Evolutionary conservation across 2,888 invertebrate species (phyloP).

Genomic region (Scaptomyza tumidula): DNA sequence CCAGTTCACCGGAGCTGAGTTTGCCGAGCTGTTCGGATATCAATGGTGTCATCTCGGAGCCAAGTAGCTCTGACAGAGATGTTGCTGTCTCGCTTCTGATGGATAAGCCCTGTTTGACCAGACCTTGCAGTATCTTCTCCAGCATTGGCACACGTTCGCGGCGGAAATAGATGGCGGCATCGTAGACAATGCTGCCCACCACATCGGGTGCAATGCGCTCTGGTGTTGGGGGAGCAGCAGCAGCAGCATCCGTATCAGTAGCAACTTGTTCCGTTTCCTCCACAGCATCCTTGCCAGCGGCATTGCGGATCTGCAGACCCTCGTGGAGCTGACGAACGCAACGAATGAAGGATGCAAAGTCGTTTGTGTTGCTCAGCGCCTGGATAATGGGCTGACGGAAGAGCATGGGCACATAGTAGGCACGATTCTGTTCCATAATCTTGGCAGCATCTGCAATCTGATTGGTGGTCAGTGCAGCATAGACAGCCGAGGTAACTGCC

Average conservation of each 20-base stretch:
- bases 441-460: conserved; percentile 88
- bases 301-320: conserved; percentile 77
- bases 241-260: conserved; percentile 74
- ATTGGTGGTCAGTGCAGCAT: conserved; percentile 86
- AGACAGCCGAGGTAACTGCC: conserved; percentile 87
- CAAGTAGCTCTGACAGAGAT: conserved; percentile 87
- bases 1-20: conserved; percentile 88
- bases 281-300: conserved; percentile 30
- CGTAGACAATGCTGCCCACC: conserved; percentile 86
- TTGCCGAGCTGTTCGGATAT: conserved; percentile 87
- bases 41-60: conserved; percentile 88
- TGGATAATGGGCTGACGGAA: conserved; percentile 86
- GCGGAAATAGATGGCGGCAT: conserved; percentile 85
- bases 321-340: conserved; percentile 86
- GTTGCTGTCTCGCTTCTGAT: conserved; percentile 88
- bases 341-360: conserved; percentile 87
- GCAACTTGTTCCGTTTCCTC: conserved; percentile 82
- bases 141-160: conserved; percentile 84
- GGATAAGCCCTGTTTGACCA: conserved; percentile 88
- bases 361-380: conserved; percentile 87
- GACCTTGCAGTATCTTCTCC: conserved; percentile 85
- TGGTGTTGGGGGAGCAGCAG: conserved; percentile 23
- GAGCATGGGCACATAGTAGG: conserved; percentile 86
- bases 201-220: conserved; percentile 76
- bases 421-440: conserved; percentile 87